Base-by-base conservation (phyloP, 2,797 vertebrate genomes). In the Galaxias olidus region DNA sequence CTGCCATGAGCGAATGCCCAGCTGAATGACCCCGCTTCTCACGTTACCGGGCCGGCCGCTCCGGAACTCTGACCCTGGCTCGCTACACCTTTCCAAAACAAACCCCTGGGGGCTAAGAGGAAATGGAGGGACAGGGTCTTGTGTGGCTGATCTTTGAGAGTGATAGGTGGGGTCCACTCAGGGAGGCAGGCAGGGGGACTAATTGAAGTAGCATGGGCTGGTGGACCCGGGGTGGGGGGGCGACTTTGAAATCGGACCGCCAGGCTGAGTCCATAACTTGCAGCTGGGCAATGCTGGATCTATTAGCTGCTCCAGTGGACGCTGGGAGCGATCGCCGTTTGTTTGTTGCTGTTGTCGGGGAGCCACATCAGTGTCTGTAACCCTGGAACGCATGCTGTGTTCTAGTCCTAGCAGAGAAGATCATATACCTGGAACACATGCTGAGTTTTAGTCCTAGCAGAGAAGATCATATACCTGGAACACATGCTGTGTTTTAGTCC, bases 141-240 rank as follows among this genome's bases (percentile, higher is more conserved):
- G 54, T 73, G 75, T 71, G 74, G 73, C 71, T 73, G 80, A 87
- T 88, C 49, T 67, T 70, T 66, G 45, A 49, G 66, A 81, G 77
- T 66, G 84, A 84, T 82, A 80, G 73, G 74, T 78, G 77, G 80
- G 70, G 3, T 30, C 30, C 30, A 30, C 30, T 30, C 30, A 30
- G 30, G 30, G 30, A 30, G 30, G 30, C 30, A 6, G 30, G 30
- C 30, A 30, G 77, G 63, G 66, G 70, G 65, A 13, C 68, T 90
- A 89, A 87, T 88, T 91, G 86, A 89, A 89, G 85, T 87, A 85
- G 87, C 81, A 71, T 90, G 88, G 70, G 44, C 52, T 61, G 64
- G 64, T 74, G 72, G 73, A 73, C 51, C 30, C 30, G 30, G 3
- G 6, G 30, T 47, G 43, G 47, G n/a, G n/a, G n/a, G 54, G 63